Base-by-base conservation (phyloP, 2,888 invertebrate species). In the Agrotis exclamationis region DNA sequence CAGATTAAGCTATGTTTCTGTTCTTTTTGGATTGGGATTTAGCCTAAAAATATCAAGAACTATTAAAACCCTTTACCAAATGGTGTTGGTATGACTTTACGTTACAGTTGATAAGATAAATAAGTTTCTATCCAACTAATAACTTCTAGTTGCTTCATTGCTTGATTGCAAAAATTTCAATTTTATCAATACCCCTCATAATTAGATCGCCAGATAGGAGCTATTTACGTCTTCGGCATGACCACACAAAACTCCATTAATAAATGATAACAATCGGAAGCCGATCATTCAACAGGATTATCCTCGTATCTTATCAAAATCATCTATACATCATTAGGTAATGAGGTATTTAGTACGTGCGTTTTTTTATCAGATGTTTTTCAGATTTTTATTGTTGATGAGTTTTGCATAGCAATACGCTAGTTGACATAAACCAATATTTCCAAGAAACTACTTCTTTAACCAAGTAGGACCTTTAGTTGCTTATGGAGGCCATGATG, bases 251-350 rank as follows among this genome's bases (percentile, higher is more conserved):
- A n/a, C 6, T 56, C 56, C 56, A 33, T 56, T 56, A 56, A 56
- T 56, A 56, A 56, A 56, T 56, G n/a, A 33, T 33, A 33, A 33
- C 33, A 33, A 56, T 33, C 14, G 14, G 56, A 33, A 56, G n/a
- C 20, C 56, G 20, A 56, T 56, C 56, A 48, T 39, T 57, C 45
- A 47, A 39, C 0, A 39, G n/a, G 18, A 50, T 71, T 68, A 71
- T 60, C 39, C 47, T 47, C 56, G 3, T 39, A 54, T 70, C 59
- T 59, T 68, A 68, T 67, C 47, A 39, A 24, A 20, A 51, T 67
- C 51, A 45, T 20, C 11, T n/a, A n/a, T n/a, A 67, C 44, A 45
- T 22, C 11, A 63, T 51, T 63, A 63, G 1, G 3, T 22, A 45
- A 28, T n/a, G n/a, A n/a, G n/a, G n/a, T n/a, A n/a, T n/a, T n/a